phyloP scores from a whole-genome alignment of 2,797 vertebrate species.

The Heterohyrax brucei region DNA sequence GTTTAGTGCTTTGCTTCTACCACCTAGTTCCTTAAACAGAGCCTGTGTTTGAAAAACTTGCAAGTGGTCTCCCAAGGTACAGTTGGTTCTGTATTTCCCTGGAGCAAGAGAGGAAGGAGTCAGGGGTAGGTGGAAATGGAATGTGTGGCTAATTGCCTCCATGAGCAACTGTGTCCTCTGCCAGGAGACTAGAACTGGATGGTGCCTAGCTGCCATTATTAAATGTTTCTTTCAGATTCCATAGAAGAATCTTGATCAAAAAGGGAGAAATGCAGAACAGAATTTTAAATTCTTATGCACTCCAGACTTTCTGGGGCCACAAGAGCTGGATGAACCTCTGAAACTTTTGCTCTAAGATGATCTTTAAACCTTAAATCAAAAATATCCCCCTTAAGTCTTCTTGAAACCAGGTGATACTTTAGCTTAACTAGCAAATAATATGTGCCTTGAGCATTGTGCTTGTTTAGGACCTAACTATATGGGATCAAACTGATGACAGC shows the following conservation, averaged over 20 bases:
- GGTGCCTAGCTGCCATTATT: background rate
- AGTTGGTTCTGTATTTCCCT: background rate
- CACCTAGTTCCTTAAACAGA: background rate
- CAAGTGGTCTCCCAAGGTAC: background rate
- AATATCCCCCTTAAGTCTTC: background rate
- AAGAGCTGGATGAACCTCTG: background rate
- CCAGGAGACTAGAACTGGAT: background rate
- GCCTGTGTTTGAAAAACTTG: background rate
- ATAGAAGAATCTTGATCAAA: background rate
- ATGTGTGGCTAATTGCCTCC: background rate
- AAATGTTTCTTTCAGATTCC: background rate
- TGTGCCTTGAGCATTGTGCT: background rate
- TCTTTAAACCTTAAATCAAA: background rate
- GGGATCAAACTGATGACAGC: background rate
- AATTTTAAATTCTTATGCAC: background rate
- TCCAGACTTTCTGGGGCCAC: background rate
- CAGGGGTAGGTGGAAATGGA: background rate
- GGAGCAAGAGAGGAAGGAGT: background rate
- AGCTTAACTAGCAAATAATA: background rate
- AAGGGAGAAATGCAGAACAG: background rate
- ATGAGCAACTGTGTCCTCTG: background rate
- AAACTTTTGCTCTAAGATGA: background rate
- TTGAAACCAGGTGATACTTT: background rate
- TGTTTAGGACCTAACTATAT: background rate
- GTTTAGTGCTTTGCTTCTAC: background rate